Evolutionary conservation across 1,140 invertebrate species (phyloP).

Genomic region (Parasteatoda tepidariorum): DNA sequence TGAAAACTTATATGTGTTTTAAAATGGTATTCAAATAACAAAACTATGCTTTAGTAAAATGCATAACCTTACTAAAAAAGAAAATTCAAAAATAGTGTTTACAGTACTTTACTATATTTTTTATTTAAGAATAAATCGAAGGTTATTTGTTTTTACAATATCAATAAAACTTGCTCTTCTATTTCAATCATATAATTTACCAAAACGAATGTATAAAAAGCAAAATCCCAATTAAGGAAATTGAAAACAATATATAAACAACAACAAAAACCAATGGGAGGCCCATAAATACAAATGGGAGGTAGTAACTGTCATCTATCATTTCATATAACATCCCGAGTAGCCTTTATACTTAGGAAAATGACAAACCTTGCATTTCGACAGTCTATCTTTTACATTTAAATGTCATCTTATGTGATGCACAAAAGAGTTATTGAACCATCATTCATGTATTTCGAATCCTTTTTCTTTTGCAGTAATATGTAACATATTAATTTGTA

Average conservation of each 20-base stretch:
- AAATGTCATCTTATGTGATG: conserved; percentile 53
- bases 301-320: background rate
- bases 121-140: no score
- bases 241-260: background rate
- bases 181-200: no score
- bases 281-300: no score
- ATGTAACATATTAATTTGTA: background rate
- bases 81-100: no score
- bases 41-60: no score
- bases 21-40: no score
- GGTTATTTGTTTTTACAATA: no score
- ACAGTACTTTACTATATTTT: no score
- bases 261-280: background rate
- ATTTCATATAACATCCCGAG: background rate
- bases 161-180: no score
- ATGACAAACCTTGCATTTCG: conserved; percentile 12
- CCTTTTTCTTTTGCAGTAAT: background rate
- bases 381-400: conserved; percentile 34
- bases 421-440: conserved; percentile 35
- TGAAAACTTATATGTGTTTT: no score
- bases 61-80: no score
- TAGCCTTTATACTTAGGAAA: background rate
- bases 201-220: conserved; percentile 7
- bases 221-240: background rate
- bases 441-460: conserved; percentile 42